Base-by-base conservation (phyloP, 2,888 invertebrate genomes). In the Globia sparganii region DNA sequence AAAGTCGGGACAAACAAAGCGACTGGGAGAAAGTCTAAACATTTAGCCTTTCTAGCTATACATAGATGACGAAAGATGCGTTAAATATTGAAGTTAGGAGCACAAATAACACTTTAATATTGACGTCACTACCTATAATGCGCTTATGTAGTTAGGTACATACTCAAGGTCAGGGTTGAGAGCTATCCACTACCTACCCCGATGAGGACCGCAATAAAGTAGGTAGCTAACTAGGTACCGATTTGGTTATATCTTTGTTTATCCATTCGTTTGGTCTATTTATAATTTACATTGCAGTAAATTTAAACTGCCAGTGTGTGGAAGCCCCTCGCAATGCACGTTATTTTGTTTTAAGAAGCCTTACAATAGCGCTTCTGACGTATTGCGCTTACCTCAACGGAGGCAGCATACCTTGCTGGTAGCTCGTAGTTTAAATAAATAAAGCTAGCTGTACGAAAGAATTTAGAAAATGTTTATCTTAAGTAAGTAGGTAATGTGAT, bases 271-370 rank as follows among this genome's bases (percentile, higher is more conserved):
- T 66, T 28, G 40, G 21, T 21, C 21, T 9, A 34, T 61, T 31
- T 21, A 21, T 34, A 21, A 59, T 59, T 4, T 11, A 61, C 61
- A 25, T 1, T 34, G 11, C 21, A 34, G 21, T 34, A 13, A 34
- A 11, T 34, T 25, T 13, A 25, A 31, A 37, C 37, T 46, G 79
- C 11, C 18, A 4, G 46, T 58, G 40, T 37, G 6, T 1, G 34
- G 85, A 83, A 76, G 67, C 85, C 85, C 18, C 66, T 74, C 37
- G 18, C 15, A 21, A 18, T 28, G 31, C 67, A 59, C 59, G 67
- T 68, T 71, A 69, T 58, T 53, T 53, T 79, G 34, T 56, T 62
- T 68, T 15, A 28, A 49, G 83, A 83, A 83, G 56, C 84, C 85
- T 73, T 80, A 80, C 49, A 49, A 58, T n/a, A 37, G 46, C 64